Evolutionary conservation across 2,888 invertebrate species (phyloP), one percentile per base, ranked within the genome.

Genomic region (Hirtodrosophila alboralis): DNA sequence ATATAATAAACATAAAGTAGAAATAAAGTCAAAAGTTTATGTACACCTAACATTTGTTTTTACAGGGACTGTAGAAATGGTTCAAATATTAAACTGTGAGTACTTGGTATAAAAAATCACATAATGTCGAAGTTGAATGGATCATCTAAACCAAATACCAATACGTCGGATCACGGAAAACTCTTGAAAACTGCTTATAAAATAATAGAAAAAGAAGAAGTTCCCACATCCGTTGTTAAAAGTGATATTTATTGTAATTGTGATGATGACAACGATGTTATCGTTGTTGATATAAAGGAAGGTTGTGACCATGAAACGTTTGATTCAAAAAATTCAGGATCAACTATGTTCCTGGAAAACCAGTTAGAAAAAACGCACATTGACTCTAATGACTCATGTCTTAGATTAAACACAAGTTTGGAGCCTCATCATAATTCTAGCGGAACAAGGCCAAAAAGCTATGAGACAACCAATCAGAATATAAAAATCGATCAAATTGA

Each of bases 291-390:
- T 26, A 21, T 54, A 43, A 53, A 57, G 45, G 65, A 67, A 60
- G 72, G 72, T 74, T 81, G 77, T 81, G 75, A 74, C 9, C 41
- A 49, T 12, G 45, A 45, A 34, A 41, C 16, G 18, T 36, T 57
- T 23, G 23, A 49, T 6, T 27, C 40, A 3, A 41, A 41, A 13
- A 52, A 21, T 48, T 31, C 9, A 12, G 36, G 8, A 0, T 37
- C 69, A 44, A 34, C 30, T 23, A 34, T 27, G 14, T 23, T 16
- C 6, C 33, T 72, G 40, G 31, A 59, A 12, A 53, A 37, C 14
- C 44, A 61, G 41, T 33, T 83, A 34, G 57, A 59, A 45, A 48
- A 49, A 43, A 36, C 83, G 12, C 56, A 68, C 7, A 58, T 83
- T 12, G 60, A 27, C 26, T 30, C 64, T 2, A 38, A 33, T 10